Evolutionary conservation across 53 echinoderm and acorn worm species (phyloP).

Genomic region (Luidia sarsii): DNA sequence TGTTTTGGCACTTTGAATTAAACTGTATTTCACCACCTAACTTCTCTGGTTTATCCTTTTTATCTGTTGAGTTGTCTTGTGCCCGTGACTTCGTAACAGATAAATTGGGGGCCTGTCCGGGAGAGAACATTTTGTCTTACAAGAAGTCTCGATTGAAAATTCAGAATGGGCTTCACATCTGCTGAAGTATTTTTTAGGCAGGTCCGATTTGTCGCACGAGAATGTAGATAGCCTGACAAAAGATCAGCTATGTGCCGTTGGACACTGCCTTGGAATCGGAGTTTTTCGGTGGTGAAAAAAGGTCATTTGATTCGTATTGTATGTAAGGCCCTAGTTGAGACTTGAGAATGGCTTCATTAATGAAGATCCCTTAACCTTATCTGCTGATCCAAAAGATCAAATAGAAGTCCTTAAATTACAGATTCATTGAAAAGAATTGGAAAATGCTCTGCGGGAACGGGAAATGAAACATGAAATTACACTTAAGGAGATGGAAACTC

Average conservation of each 20-base stretch:
- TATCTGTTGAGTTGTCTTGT: too few relatives aligned
- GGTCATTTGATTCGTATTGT: slow-evolving; percentile 13
- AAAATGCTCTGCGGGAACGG: slow-evolving; percentile 12
- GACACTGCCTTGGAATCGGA: background rate
- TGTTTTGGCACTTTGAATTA: too few relatives aligned
- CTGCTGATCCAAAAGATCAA: background rate
- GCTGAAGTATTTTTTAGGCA: too few relatives aligned
- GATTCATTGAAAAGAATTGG: slow-evolving; percentile 34
- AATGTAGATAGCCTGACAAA: slow-evolving; percentile 6
- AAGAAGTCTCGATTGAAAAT: too few relatives aligned
- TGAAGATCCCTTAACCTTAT: background rate
- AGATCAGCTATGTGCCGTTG: slow-evolving; percentile 10
- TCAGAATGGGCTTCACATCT: too few relatives aligned
- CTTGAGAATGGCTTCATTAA: slow-evolving; percentile 18
- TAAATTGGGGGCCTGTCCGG: too few relatives aligned
- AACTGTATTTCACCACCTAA: too few relatives aligned
- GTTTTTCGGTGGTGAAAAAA: slow-evolving; percentile 22
- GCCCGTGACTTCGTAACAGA: too few relatives aligned
- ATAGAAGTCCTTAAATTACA: slow-evolving; percentile 33
- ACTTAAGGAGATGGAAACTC: slow-evolving; percentile 35
- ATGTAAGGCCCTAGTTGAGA: slow-evolving; percentile 10
- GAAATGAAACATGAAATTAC: slow-evolving; percentile 41
- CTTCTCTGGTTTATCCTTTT: too few relatives aligned
- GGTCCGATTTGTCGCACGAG: background rate
- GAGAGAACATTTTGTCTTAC: too few relatives aligned